Evolutionary conservation across 1,140 invertebrate species (phyloP), one percentile per base, ranked within the genome.

Genomic region (Drosophila paulistorum): DNA sequence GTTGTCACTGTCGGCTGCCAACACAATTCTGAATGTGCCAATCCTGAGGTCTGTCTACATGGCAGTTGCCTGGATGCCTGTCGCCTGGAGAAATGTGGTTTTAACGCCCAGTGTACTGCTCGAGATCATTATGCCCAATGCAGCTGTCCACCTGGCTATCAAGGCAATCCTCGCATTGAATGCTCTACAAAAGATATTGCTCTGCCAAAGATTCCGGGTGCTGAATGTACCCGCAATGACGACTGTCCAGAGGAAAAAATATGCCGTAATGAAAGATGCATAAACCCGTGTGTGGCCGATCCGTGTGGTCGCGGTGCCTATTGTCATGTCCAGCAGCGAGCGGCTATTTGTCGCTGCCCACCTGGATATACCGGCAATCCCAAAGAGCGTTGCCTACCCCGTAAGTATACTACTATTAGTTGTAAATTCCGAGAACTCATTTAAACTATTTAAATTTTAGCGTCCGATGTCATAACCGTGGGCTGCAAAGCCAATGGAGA

Each of bases 51-150:
- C 69, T 98, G 97, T 85, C 92, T 95, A 0, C 92, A 94, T 42
- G 96, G 96, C 71, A 94, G 92, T n/a, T 98, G 97, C 81, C 91
- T 96, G 4, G 95, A 97, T 67, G 96, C 96, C 13, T 98, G 97
- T 84, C 93, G 94, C 48, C 93, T 95, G 11, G 95, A 96, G 64
- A 93, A 94, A 3, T 98, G 97, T 85, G 97, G 97, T 60, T 92
- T 96, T 1, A 98, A 98, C 83, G 97, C 97, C 5, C 94, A 96
- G 71, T 98, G 97, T 78, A 95, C 94, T 83, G 94, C 96, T 2
- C 90, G 94, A 7, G 94, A 95, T 73, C 97, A 98, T 87, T 94
- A 94, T 67, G 95, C 95, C 1, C 93, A 95, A 13, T 98, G 97
- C 84, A 93, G 94, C 10, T 98, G 97, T 92, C 94, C 96, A 11